A percentile compares a stretch with the other conserved stretches of the same genome.
phyloP scores from a whole-genome alignment of 2,797 vertebrate genomes.

The Onychomys torridus region DNA sequence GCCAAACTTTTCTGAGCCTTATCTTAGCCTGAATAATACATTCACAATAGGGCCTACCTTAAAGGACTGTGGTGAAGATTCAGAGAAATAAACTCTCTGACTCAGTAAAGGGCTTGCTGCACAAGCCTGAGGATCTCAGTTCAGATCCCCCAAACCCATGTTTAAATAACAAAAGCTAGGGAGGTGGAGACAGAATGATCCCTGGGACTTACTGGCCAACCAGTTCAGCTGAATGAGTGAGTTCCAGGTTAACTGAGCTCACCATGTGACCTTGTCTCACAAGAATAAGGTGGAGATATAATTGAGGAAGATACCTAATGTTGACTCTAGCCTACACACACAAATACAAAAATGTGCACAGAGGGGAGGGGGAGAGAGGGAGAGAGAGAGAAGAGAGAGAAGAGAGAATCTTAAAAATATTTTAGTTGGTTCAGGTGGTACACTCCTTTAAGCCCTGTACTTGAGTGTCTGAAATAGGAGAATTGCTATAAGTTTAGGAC shows the following conservation, averaged over 20 bases:
- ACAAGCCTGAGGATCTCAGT: background rate
- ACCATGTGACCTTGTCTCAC: background rate
- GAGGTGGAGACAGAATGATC: background rate
- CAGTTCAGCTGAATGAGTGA: background rate
- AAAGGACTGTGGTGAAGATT: background rate
- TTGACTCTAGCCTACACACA: background rate
- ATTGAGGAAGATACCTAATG: background rate
- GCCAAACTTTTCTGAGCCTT: slow-evolving; percentile 14
- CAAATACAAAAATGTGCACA: background rate
- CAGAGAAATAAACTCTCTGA: background rate
- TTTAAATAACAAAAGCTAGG: background rate
- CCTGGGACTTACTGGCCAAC: background rate
- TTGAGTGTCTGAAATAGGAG: background rate
- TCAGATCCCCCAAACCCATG: background rate
- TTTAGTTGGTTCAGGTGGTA: background rate
- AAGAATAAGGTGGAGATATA: background rate
- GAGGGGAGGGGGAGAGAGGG: background rate
- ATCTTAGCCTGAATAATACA: slow-evolving; percentile 23
- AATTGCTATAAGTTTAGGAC: background rate
- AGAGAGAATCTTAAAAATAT: background rate
- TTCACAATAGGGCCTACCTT: slow-evolving; percentile 11
- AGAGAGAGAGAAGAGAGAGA: no score
- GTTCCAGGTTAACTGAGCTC: background rate
- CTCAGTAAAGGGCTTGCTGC: background rate
- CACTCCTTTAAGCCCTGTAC: background rate